Conservation (phyloP, 2,888 invertebrate genomes). For the Sphaerophoria rueppellii region DNA sequence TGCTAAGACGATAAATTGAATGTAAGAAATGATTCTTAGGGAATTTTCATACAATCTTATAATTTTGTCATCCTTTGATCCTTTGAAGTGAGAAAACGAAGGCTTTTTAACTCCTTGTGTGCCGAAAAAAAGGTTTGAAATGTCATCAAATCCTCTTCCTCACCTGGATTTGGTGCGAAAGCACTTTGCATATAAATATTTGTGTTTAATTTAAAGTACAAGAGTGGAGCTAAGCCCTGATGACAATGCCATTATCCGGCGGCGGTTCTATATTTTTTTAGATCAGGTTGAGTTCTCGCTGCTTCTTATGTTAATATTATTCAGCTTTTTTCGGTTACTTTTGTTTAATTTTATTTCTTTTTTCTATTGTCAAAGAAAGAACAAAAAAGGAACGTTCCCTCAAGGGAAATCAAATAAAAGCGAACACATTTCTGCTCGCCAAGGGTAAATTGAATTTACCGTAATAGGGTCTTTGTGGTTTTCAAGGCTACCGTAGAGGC, state of each 20-base stretch:
- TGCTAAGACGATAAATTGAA: no score
- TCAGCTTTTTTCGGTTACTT: constrained; percentile 55
- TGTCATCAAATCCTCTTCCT: neutral
- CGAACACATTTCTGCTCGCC: constrained; percentile 48
- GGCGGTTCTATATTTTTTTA: neutral
- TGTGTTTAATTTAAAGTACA: constrained; percentile 55
- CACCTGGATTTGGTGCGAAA: constrained; percentile 7
- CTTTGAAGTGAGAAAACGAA: no score
- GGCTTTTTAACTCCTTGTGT: no score
- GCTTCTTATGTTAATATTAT: constrained; percentile 62
- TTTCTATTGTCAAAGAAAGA: neutral
- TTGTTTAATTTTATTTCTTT: constrained; percentile 1
- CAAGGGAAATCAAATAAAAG: constrained; percentile 62
- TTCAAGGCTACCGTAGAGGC: constrained; percentile 32
- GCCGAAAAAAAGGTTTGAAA: no score
- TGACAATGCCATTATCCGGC: constrained; percentile 33
- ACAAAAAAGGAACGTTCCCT: constrained; percentile 20
- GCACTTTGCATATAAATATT: constrained; percentile 64
- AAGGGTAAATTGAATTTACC: constrained; percentile 60
- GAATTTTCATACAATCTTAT: no score
- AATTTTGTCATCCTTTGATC: no score
- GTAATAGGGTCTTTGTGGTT: constrained; percentile 35
- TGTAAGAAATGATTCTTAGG: no score
- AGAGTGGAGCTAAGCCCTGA: constrained; percentile 23
- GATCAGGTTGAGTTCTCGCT: constrained; percentile 2